These are phyloP conservation scores for Diarsia dahlii DNA, from an alignment of 2,888 invertebrate species.

Conservation along the genomic window DNA sequence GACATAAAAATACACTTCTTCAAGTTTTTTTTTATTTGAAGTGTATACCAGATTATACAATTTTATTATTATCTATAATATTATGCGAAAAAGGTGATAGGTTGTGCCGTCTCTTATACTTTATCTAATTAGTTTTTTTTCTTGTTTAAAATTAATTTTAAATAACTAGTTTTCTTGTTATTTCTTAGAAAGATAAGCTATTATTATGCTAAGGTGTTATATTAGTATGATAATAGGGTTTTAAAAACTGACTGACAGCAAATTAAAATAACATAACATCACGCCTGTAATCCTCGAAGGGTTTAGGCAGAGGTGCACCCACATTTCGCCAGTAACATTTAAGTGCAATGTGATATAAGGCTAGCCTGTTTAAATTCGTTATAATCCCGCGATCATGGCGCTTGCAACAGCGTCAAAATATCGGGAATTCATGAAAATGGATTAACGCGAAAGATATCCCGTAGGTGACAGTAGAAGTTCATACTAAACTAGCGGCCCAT, in stretches of 20 bases:
- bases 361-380: too few species aligned
- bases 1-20: neutral
- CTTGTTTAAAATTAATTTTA: neutral
- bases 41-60: neutral
- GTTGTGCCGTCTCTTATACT: neutral
- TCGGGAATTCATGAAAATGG: too few species aligned
- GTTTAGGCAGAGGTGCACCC: too few species aligned
- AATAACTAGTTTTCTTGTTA: constrained; percentile 16
- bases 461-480: too few species aligned
- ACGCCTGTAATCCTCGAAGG: too few species aligned
- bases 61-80: constrained; percentile 12
- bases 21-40: neutral
- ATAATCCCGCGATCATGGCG: too few species aligned
- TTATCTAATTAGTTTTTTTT: constrained; percentile 16
- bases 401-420: too few species aligned
- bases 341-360: too few species aligned
- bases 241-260: neutral
- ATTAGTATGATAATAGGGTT: neutral
- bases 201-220: constrained; percentile 13
- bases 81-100: constrained; percentile 19
- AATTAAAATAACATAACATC: too few species aligned
- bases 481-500: too few species aligned
- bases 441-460: too few species aligned
- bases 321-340: too few species aligned
- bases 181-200: neutral